Conservation (phyloP, 2,797 vertebrate species). For the Scomberomorus guttatus region DNA sequence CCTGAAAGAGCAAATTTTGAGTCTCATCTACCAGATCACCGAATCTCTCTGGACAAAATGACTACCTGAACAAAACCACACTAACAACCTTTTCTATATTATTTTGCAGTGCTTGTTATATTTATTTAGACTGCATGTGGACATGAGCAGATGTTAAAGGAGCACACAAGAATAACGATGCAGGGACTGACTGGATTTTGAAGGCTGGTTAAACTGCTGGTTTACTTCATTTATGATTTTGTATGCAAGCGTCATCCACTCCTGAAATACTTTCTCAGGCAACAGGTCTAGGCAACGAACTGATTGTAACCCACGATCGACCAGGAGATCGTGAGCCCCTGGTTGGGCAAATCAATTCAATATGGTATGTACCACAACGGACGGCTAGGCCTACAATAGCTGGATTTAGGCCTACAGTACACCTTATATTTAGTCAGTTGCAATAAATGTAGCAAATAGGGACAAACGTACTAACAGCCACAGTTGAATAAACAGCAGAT, state of each 20-base stretch:
- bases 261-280: slow-evolving; percentile 13
- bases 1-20: neutral
- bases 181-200: neutral
- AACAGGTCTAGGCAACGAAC: neutral
- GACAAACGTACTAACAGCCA: neutral
- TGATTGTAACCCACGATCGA: neutral
- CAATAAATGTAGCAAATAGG: neutral
- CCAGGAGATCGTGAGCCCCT: slow-evolving; percentile 2
- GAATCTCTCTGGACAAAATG: neutral
- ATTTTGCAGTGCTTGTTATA: neutral
- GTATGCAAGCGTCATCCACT: neutral
- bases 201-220: neutral
- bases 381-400: neutral
- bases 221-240: neutral
- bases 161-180: neutral
- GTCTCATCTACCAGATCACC: neutral
- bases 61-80: neutral
- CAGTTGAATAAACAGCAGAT: neutral
- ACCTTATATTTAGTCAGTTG: slow-evolving; percentile 6
- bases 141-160: neutral
- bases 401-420: slow-evolving; percentile 5
- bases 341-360: slow-evolving; percentile 34
- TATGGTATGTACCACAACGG: slow-evolving; percentile 33
- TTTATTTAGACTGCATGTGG: neutral
- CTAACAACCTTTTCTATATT: neutral